Evolutionary conservation across 1,140 invertebrate genomes (phyloP).

Genomic region (Cyrtorhinus lividipennis): DNA sequence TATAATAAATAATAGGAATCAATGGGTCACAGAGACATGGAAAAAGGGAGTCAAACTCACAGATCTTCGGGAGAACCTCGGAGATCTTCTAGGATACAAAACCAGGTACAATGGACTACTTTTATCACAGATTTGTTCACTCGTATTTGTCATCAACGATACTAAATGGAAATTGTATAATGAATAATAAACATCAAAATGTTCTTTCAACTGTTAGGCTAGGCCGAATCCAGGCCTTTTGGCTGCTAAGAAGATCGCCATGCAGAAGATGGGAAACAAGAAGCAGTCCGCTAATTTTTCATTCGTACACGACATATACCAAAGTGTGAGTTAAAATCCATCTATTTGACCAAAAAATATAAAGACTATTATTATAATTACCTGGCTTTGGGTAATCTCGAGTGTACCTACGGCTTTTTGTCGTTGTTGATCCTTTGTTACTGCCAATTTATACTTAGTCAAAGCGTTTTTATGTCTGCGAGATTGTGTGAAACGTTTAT

Average conservation of each 20-base stretch:
- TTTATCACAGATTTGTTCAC: too few species aligned
- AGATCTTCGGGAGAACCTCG: not conserved
- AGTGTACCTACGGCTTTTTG: too few species aligned
- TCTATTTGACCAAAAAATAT: too few species aligned
- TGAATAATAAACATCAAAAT: too few species aligned
- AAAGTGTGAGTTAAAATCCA: conserved; percentile 34
- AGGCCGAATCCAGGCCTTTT: conserved; percentile 35
- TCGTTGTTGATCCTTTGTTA: too few species aligned
- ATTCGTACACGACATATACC: conserved; percentile 39
- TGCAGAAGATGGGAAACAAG: conserved; percentile 35
- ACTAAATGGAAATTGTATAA: too few species aligned
- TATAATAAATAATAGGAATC: not conserved
- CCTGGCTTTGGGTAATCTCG: too few species aligned
- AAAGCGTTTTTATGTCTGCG: too few species aligned
- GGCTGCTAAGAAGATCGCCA: conserved; percentile 41
- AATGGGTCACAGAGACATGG: not conserved
- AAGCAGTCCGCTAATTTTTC: conserved; percentile 27
- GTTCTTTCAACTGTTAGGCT: conserved; percentile 18
- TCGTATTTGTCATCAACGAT: too few species aligned
- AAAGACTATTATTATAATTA: too few species aligned
- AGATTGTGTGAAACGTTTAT: too few species aligned
- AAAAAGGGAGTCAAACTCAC: not conserved
- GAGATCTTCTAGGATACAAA: not conserved
- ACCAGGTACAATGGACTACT: not conserved
- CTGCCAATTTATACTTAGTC: too few species aligned